A percentile compares a stretch with the other conserved stretches of the same genome.
Evolutionary conservation across 2,113 vertebrate species (phyloP).

Genomic region (Psittacara wagleri): DNA sequence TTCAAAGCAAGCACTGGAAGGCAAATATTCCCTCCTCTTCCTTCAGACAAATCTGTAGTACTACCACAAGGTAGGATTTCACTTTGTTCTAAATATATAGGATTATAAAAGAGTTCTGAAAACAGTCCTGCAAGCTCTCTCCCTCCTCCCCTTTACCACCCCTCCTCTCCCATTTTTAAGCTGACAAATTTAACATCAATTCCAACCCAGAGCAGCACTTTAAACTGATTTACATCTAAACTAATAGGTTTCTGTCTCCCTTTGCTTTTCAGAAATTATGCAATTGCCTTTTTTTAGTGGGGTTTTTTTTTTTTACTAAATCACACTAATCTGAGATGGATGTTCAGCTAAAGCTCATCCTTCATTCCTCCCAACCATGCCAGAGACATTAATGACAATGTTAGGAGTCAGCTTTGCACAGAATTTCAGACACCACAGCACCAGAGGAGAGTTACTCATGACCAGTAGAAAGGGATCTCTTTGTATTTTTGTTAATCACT

Average conservation of each 20-base stretch:
- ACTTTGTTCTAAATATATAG: slow-evolving; percentile 52
- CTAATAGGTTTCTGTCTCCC: slow-evolving; percentile 8
- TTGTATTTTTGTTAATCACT: not conserved
- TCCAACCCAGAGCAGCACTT: slow-evolving; percentile 38
- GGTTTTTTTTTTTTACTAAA: not conserved
- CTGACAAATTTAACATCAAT: slow-evolving; percentile 58
- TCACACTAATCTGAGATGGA: slow-evolving; percentile 35
- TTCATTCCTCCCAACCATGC: not conserved
- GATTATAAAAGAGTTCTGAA: slow-evolving; percentile 64
- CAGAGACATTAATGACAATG: not conserved
- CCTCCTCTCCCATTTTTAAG: slow-evolving; percentile 32
- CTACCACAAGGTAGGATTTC: slow-evolving; percentile 51
- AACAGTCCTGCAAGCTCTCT: not conserved
- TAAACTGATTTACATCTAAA: slow-evolving; percentile 64
- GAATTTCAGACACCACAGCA: not conserved
- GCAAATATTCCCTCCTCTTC: slow-evolving; percentile 50
- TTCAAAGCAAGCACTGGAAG: slow-evolving; percentile 75
- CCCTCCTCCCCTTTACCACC: not conserved
- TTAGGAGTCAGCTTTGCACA: not conserved
- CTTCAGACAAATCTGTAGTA: slow-evolving; percentile 47
- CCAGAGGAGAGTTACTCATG: not conserved
- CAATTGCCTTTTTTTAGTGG: not conserved
- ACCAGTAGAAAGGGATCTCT: not conserved
- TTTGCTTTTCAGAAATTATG: slow-evolving; percentile 51
- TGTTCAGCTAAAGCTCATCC: slow-evolving; percentile 5